Conservation (phyloP, 2,888 invertebrate genomes). For the Andrena fulva region DNA sequence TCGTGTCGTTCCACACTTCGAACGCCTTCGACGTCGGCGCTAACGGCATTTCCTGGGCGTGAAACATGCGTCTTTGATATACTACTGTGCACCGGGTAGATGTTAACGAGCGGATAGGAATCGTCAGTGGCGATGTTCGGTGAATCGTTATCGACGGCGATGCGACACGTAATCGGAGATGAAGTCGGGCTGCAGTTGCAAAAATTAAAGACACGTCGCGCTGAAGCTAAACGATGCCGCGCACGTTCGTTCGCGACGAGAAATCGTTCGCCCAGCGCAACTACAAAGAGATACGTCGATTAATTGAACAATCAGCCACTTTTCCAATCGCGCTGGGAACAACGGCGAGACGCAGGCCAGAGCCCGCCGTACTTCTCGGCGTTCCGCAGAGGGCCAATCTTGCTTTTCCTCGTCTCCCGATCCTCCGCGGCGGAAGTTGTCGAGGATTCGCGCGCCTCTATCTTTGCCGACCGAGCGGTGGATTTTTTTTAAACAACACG, state of each 20-base stretch:
- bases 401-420: background rate
- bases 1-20: conserved; percentile 90
- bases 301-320: conserved; percentile 65
- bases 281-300: conserved; percentile 50
- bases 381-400: background rate
- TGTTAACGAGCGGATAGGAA: background rate
- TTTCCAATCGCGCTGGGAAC: conserved; percentile 59
- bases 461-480: background rate
- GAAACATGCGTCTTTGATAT: background rate
- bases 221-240: background rate
- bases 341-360: conserved; percentile 32
- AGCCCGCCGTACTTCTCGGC: background rate
- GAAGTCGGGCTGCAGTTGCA: background rate
- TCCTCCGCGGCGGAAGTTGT: background rate
- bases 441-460: background rate
- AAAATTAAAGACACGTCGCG: background rate
- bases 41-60: conserved; percentile 87
- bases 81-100: background rate
- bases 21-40: conserved; percentile 88
- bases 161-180: background rate
- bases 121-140: background rate
- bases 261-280: conserved; percentile 47
- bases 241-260: conserved; percentile 37
- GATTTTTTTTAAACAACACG: background rate
- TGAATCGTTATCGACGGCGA: background rate